Evolutionary conservation across 2,888 invertebrate species (phyloP), one percentile per base, ranked within the genome.

Genomic region (Eupithecia abbreviata): DNA sequence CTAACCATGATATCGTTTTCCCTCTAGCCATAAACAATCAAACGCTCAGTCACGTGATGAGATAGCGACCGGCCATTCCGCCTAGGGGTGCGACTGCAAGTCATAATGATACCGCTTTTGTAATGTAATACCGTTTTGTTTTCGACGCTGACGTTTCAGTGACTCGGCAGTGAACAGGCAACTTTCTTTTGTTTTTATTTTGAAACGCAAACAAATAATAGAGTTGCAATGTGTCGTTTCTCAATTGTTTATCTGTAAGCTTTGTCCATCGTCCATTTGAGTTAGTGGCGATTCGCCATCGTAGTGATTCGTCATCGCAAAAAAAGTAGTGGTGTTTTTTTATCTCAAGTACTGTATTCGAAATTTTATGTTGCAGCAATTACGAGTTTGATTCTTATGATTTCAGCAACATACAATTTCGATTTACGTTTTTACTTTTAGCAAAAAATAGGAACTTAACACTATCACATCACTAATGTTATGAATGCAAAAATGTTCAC

Each of bases 41-140:
- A 75, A 71, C 15, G 67, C 71, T 45, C 67, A 72, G 72, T 75
- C 75, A 72, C 75, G 75, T 72, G 72, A 75, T 75, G 75, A 72
- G 75, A 71, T 68, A 72, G 72, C 74, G 47, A 42, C 65, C 66
- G 71, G 43, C 55, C 67, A 55, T 75, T 71, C n/a, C 30, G 66
- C 62, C 66, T 72, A 62, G 62, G 72, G 72, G 68, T 62, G 72
- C 42, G 58, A 69, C 30, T 76, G 76, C 76, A 76, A 76, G 76
- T 76, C 76, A 76, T 76, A 76, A 72, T 76, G 75, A 72, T 75
- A 68, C n/a, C 42, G 69, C 69, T 69, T 72, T 72, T 30, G 42
- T 75, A 74, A 74, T 72, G 55, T 75, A 66, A 71, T 68, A 30
- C 69, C 42, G 76, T 18, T 76, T 72, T 72, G 68, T 76, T 76